Evolutionary conservation across 2,888 invertebrate species (phyloP), one percentile per base, ranked within the genome.

Genomic region (Sinelater perroti): DNA sequence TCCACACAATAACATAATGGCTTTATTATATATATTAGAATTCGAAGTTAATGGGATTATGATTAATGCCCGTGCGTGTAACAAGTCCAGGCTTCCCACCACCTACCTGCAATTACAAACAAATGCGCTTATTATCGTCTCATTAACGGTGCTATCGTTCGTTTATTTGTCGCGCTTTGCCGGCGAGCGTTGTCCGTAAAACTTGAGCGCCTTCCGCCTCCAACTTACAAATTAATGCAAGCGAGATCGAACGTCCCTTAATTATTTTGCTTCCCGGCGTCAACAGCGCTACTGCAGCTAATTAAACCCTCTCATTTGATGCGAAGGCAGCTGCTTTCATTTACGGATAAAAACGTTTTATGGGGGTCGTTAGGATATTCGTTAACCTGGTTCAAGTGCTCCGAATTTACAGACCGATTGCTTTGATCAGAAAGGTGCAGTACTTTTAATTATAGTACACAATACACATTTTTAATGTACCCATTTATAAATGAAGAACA

Each of bases 1-100:
- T 65, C 57, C 56, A 50, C 55, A 55, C 52, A 61, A 60, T 61
- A 61, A 60, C 26, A 61, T 64, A 64, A 64, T 57, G 47, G 24
- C 57, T 57, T 57, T 42, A 57, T 57, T 57, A 57, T 18, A 45
- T 38, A 44, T 47, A 60, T 54, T 62, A 58, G 53, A 62, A 57
- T 51, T 56, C 18, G 26, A 45, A 45, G 24, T 38, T 46, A 53
- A 45, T 45, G 42, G 16, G 13, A 16, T 40, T 40, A 31, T 42
- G 42, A 52, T 52, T 42, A 40, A 30, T 51, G 21, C 18, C 18
- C 42, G 11, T 50, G 50, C 28, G 50, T 38, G 24, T 14, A 24
- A 18, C 13, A 40, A 20, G 40, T 8, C 24, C 14, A 40, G 14
- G 24, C 13, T 24, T 21, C 40, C 40, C 11, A 21, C 38, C 20